A percentile compares a stretch with the other conserved stretches of the same genome.
phyloP scores from a whole-genome alignment of 2,888 invertebrate species.

The Hybos culiciformis region DNA sequence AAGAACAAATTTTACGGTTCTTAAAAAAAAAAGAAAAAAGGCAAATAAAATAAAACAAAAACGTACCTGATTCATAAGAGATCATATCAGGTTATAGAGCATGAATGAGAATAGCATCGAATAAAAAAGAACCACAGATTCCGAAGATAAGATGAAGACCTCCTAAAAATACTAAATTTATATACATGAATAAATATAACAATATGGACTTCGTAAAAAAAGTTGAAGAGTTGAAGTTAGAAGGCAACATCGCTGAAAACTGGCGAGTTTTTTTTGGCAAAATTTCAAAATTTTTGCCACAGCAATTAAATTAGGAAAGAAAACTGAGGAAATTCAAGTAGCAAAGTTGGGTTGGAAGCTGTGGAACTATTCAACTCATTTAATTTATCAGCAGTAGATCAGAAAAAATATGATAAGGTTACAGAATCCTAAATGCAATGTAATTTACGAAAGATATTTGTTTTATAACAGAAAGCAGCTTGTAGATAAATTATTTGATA shows the following conservation, averaged over 20 bases:
- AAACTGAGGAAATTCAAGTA: conserved; percentile 14
- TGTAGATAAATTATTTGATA: conserved; percentile 14
- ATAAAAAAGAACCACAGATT: too few species aligned
- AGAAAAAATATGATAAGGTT: conserved; percentile 13
- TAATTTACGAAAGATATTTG: conserved; percentile 10
- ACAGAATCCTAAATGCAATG: conserved; percentile 12
- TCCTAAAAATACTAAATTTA: conserved; percentile 6
- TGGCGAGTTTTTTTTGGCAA: conserved; percentile 18
- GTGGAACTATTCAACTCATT: conserved; percentile 20
- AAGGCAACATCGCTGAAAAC: conserved; percentile 15
- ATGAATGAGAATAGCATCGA: too few species aligned
- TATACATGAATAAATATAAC: conserved; percentile 1
- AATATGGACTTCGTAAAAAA: conserved; percentile 12
- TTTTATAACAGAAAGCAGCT: conserved; percentile 11
- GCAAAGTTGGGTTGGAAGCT: conserved; percentile 19
- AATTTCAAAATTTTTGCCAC: conserved; percentile 17
- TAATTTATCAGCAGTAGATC: conserved; percentile 13
- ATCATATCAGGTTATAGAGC: too few species aligned
- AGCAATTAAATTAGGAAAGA: conserved; percentile 17
- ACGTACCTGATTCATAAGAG: too few species aligned
- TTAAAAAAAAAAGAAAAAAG: too few species aligned
- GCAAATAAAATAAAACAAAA: too few species aligned
- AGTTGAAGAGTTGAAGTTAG: conserved; percentile 12
- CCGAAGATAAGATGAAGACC: conserved; percentile 12
- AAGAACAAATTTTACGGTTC: too few species aligned